Evolutionary conservation across 2,888 invertebrate genomes (phyloP), one percentile per base, ranked within the genome.

Genomic region (Lasioglossum morio): DNA sequence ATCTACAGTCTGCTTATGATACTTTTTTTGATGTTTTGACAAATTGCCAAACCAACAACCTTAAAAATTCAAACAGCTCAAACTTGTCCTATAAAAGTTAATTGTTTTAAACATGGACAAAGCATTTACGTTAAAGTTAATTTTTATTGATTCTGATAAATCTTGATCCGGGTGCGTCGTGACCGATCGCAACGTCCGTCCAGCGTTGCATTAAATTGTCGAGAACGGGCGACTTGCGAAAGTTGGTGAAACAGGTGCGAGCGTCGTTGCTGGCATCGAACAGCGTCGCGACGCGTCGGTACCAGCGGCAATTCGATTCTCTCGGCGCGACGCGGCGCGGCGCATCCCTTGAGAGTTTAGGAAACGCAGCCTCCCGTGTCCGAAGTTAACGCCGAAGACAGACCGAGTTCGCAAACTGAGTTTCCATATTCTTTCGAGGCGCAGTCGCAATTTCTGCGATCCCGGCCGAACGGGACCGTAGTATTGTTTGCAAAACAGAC

Each of bases 401-500:
- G 86, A 77, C 86, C 81, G 85, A 88, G 83, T 90, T 90, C 60
- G 84, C 82, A 86, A 90, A 90, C 85, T 85, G 83, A 82, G 85
- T 90, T 90, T 85, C 87, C 88, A 79, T 89, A 89, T 84, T 81
- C 81, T 82, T 79, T 43, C 66, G 48, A 37, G 72, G 70, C 70
- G 66, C 78, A 72, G 70, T 81, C 78, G 84, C 89, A 87, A 87
- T 89, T 87, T 85, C 89, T 81, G 75, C 81, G 77, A 79, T 69
- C 81, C 87, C 69, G 72, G 77, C 72, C 77, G 82, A 78, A 83
- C 84, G 82, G 82, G 81, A 73, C 77, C 73, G 79, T 69, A 63
- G 77, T 83, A 79, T 87, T 89, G 89, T 89, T 89, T 84, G 87
- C 85, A 89, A 85, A 85, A 82, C 84, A 76, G 34, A 60, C 53